Conservation (phyloP, 2,113 vertebrate genomes). For the Oryctolagus cuniculus region mOryCun1.1 NC_091436.1:5666501-5667000, state of each 20-base stretch:
- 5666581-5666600: neutral
- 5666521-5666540: neutral
- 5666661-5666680: neutral
- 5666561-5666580: neutral
- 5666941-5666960: neutral
- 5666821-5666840: neutral
- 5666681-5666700: neutral
- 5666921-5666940: neutral
- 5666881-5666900: neutral
- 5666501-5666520: neutral
- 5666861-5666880: neutral
- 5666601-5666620: neutral
- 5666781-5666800: neutral
- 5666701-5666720: neutral
- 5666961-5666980: neutral
- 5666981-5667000: neutral
- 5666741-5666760: neutral
- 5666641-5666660: neutral
- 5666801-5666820: neutral
- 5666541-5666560: neutral
- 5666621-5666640: neutral
- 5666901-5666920: neutral
- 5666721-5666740: neutral
- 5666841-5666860: slow-evolving; percentile 10
- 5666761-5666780: neutral